Base-by-base conservation (phyloP, 2,113 vertebrate species). In the Bungarus multicinctus region DNA sequence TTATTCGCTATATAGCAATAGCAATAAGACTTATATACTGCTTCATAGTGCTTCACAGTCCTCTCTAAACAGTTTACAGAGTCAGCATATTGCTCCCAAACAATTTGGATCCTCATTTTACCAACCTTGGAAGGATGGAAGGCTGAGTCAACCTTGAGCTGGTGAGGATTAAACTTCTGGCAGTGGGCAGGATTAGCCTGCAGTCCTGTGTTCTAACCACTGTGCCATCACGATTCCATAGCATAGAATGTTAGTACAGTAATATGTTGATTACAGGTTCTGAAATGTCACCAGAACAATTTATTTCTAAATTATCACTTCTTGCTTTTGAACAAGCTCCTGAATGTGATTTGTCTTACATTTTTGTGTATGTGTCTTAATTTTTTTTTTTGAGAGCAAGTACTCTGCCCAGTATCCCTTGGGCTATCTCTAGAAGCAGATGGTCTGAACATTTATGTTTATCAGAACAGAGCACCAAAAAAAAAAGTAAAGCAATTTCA, bases 261-360 rank as follows among this genome's bases (percentile, higher is more conserved):
- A 95, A 96, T 96, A 93, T 95, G 93, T 96, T 97, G 97, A 97
- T 97, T 97, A 97, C 96, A 96, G 96, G 91, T 95, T 94, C 94
- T 89, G 54, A 96, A 96, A 93, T 92, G 93, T 74, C 95, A 95
- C 89, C 90, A 95, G 96, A 97, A 95, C 81, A 95, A 92, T 95
- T 96, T 93, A 94, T 93, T 96, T 95, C 74, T 92, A 95, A 96
- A 97, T 95, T 95, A 93, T 89, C 87, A 91, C 87, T 96, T 97
- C 94, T 93, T 89, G 43, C 45, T 94, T 93, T 95, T 94, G 64
- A 96, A 94, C 81, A 95, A 95, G 93, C 96, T 94, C 88, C 60
- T 14, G 1, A 52, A 92, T 81, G 92, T 93, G 95, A 96, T 97
- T 95, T 97, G 92, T 93, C 94, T 23, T 27, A 92, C 57, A 14